Evolutionary conservation across 2,113 vertebrate species (phyloP).

Genomic region (Antechinus stuartii): DNA sequence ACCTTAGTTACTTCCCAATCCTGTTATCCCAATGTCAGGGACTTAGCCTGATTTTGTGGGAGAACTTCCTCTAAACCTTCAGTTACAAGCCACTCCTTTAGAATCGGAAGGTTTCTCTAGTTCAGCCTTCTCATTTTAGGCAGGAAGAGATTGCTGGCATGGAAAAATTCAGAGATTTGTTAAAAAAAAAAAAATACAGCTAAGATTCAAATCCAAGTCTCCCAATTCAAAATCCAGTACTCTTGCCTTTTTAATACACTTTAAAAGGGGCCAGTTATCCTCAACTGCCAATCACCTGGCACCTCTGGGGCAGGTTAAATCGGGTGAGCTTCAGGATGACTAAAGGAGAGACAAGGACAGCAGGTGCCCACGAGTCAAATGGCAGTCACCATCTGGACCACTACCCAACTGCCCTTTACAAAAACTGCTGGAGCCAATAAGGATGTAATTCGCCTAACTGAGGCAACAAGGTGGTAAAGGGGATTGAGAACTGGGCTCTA

Average conservation of each 20-base stretch:
- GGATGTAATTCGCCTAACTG: background rate
- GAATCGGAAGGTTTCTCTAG: background rate
- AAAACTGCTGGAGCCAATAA: too few relatives aligned
- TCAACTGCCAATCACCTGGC: background rate
- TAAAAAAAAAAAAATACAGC: background rate
- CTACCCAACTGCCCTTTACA: too few relatives aligned
- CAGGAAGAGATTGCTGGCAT: background rate
- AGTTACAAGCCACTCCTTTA: background rate
- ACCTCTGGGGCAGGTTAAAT: too few relatives aligned
- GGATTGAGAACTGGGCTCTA: too few relatives aligned
- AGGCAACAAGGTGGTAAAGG: too few relatives aligned
- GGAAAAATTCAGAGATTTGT: background rate
- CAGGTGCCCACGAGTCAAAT: background rate
- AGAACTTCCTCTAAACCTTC: background rate
- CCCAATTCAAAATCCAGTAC: background rate
- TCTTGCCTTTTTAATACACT: background rate
- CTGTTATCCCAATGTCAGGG: background rate
- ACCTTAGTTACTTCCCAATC: background rate
- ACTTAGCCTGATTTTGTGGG: background rate
- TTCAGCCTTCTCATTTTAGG: background rate
- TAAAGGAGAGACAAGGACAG: background rate
- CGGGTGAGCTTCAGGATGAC: background rate
- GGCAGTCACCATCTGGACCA: background rate
- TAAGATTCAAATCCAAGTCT: background rate
- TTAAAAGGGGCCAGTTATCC: background rate